Conservation (phyloP, 1,140 invertebrate species). For the Geopemphigus sp. region DNA sequence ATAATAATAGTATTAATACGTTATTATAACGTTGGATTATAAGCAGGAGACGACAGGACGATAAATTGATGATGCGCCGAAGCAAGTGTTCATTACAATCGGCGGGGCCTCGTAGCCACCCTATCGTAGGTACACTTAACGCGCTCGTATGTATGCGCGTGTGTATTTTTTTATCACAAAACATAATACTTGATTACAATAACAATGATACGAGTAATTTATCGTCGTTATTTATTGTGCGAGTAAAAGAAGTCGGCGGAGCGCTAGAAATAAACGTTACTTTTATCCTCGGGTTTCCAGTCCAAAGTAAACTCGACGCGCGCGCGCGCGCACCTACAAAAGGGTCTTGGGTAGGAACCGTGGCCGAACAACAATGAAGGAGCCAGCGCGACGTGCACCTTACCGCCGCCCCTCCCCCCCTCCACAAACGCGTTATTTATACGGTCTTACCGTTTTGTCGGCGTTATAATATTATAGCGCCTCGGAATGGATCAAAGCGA, state of each 20-base stretch:
- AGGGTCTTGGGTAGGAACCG: constrained; percentile 4
- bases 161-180: constrained; percentile 38
- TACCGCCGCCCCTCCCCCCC: not conserved
- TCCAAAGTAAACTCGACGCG: constrained; percentile 44
- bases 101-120: not conserved
- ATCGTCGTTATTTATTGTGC: constrained; percentile 46
- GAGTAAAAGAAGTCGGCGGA: not conserved
- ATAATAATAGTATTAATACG: constrained; percentile 37
- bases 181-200: constrained; percentile 47
- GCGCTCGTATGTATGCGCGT: not conserved
- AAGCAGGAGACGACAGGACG: constrained; percentile 43
- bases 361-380: constrained; percentile 15
- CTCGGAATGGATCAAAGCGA: not conserved
- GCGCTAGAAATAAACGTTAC: too few species aligned
- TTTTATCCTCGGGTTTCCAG: constrained; percentile 5
- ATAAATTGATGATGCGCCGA: constrained; percentile 47
- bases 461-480: constrained; percentile 35
- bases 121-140: not conserved
- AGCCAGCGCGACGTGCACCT: constrained; percentile 8
- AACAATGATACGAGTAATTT: constrained; percentile 45
- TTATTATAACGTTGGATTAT: constrained; percentile 25
- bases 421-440: constrained; percentile 33
- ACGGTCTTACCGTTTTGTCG: constrained; percentile 32
- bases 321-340: too few species aligned
- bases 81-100: constrained; percentile 43